A percentile compares a stretch with the other conserved stretches of the same genome.
Conservation (phyloP, 2,888 invertebrate species). For the Drosophila meridionalis region DNA sequence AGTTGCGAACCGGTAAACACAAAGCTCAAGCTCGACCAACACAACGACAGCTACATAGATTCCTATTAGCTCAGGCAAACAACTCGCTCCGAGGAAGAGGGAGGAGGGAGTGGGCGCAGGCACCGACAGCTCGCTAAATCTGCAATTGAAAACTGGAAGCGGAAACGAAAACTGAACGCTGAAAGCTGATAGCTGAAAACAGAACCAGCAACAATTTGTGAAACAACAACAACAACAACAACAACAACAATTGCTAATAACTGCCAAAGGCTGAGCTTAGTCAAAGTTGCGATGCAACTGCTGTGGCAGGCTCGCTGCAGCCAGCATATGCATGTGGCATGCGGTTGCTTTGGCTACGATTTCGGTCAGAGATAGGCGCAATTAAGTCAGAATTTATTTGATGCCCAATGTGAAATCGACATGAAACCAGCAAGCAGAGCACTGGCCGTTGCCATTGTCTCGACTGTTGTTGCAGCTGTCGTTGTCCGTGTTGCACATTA, state of each 20-base stretch:
- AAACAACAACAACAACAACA: constrained; percentile 3
- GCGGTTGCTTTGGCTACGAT: constrained; percentile 30
- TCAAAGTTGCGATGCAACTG: constrained; percentile 30
- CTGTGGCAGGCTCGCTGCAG: not conserved
- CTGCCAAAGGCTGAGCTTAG: constrained; percentile 33
- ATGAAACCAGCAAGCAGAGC: constrained; percentile 2
- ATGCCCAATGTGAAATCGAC: constrained; percentile 41
- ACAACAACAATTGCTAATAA: constrained; percentile 41
- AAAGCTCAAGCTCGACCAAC: constrained; percentile 33
- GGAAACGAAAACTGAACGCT: constrained; percentile 20
- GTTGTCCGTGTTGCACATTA: constrained; percentile 17
- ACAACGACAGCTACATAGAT: constrained; percentile 45
- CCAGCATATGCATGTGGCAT: not conserved
- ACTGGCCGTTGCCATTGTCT: constrained; percentile 7
- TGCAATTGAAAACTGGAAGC: constrained; percentile 24
- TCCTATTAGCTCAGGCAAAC: constrained; percentile 38
- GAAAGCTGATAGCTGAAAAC: constrained; percentile 16
- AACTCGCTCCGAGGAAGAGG: constrained; percentile 22
- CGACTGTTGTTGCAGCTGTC: constrained; percentile 9
- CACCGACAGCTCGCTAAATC: constrained; percentile 23
- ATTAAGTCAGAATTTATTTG: constrained; percentile 81
- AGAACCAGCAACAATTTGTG: constrained; percentile 45
- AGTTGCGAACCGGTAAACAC: constrained; percentile 34
- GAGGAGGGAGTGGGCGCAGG: not conserved
- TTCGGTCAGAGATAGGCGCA: constrained; percentile 61